phyloP scores from a whole-genome alignment of 2,113 vertebrate genomes.

The Tychaedon coryphoeus region DNA sequence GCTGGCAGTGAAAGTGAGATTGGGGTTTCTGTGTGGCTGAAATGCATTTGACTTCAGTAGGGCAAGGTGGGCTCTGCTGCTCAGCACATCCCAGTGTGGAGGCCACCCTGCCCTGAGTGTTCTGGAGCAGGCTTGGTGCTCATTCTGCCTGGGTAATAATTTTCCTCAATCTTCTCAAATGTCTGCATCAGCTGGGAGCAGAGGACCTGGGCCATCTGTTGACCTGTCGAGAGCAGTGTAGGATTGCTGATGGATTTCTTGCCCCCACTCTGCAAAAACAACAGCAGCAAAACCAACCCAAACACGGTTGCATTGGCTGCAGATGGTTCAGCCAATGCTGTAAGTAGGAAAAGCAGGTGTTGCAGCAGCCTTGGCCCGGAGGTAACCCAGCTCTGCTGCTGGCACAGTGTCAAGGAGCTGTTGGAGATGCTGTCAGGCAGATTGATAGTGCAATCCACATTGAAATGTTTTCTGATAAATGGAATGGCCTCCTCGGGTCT shows the following conservation, averaged over 20 bases:
- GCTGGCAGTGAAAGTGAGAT: neutral
- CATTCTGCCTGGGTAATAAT: neutral
- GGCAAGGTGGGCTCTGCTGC: neutral
- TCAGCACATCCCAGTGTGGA: neutral
- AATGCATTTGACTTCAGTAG: neutral
- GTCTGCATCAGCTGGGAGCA: neutral
- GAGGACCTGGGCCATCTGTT: constrained; percentile 35
- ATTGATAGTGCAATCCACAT: constrained; percentile 28
- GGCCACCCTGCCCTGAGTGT: neutral
- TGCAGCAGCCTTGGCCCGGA: constrained; percentile 62
- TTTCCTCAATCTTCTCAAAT: neutral
- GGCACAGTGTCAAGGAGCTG: constrained; percentile 46
- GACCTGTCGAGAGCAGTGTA: constrained; percentile 17
- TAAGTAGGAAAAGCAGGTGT: constrained; percentile 63
- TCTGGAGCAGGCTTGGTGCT: neutral
- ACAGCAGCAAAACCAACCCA: constrained; percentile 11
- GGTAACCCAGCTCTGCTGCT: constrained; percentile 53
- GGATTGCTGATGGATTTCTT: constrained; percentile 52
- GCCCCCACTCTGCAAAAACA: neutral
- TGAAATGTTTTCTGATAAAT: constrained; percentile 70
- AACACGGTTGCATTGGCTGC: constrained; percentile 26
- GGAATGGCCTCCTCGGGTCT: constrained; percentile 47
- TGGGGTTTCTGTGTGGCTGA: neutral
- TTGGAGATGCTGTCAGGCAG: constrained; percentile 61
- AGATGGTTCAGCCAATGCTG: constrained; percentile 23